Evolutionary conservation across 2,888 invertebrate species (phyloP), one percentile per base, ranked within the genome.

Genomic region (Willowsia nigromaculata): DNA sequence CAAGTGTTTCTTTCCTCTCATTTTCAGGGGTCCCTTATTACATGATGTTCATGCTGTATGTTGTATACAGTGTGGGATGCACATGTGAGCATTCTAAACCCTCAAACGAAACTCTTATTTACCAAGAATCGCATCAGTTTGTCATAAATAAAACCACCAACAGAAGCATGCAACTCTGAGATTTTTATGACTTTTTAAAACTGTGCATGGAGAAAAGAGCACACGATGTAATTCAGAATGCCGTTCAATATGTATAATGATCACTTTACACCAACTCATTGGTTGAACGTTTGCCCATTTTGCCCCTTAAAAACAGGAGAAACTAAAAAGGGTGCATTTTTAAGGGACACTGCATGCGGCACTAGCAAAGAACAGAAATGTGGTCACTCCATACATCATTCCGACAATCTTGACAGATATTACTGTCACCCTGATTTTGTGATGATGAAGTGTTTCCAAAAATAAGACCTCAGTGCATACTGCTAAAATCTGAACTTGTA

Each of bases 311-410:
- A 59, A 59, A n/a, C n/a, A n/a, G n/a, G n/a, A n/a, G n/a, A n/a
- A n/a, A 80, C 4, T 7, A 80, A 30, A 15, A 27, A 53, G 78
- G 27, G 43, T 27, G 6, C 25, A 22, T 47, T 22, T 37, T 15
- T 40, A 33, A 56, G 71, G 18, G 27, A 18, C 27, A 62, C 13
- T 25, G 43, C 18, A 27, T 15, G 62, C 62, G 62, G 50, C 40
- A 85, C 22, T 11, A 56, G 59, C 65, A 56, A 71, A 85, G 74
- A 78, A 43, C 30, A 33, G 76, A 87, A 88, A 88, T 88, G 82
- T 88, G 90, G 82, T 90, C 85, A 88, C 68, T 89, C 86, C 78
- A 90, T 90, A 89, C 43, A 90, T 90, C 90, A 90, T 90, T 82
- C 37, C 22, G 80, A 80, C 74, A 33, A 13, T 11, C n/a, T 74